Evolutionary conservation across 2,113 vertebrate genomes (phyloP), one percentile per base, ranked within the genome.

Genomic region (Clarias macrocephalus): DNA sequence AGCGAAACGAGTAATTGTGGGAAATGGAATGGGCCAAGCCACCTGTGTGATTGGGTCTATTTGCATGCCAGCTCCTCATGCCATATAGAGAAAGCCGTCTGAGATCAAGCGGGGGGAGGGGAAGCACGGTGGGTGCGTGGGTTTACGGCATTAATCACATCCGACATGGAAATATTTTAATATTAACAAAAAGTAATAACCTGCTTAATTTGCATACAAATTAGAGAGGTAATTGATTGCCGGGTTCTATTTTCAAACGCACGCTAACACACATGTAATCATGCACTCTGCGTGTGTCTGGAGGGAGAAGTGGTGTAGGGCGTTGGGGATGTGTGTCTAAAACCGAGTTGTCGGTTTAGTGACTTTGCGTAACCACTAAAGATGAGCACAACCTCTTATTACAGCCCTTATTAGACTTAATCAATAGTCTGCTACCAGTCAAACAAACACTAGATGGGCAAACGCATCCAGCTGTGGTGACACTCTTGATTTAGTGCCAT

Each of bases 181-280:
- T 91, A 91, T 89, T 81, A 90, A 86, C 84, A 85, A 90, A 90
- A 87, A 89, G 88, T 88, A 90, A 90, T 90, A 89, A 84, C 86
- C 86, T 89, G 80, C 82, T 87, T 77, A 68, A 91, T 90, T 86
- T 90, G 88, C 90, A 91, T 91, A 80, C 82, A 91, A 89, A 92
- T 90, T 85, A 85, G 85, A 89, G 83, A 83, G 82, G 83, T 90
- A 90, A 91, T 88, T 83, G 70, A 88, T 89, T 83, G 88, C 42
- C 8, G 33, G 62, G 42, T 48, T 81, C 56, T 75, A 66, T 90
- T 85, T 86, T 77, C 79, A 87, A 85, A 77, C 63, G 57, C 23
- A 18, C 70, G 73, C 72, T 73, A 66, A 80, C 70, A 70, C 80
- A 48, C 83, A 25, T 63, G 76, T 88, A 85, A 81, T 70, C 68